A percentile compares a stretch with the other conserved stretches of the same genome.
These are phyloP conservation scores for Eolophus roseicapilla DNA, from an alignment of 2,113 vertebrate genomes.

Conservation along the genomic window DNA sequence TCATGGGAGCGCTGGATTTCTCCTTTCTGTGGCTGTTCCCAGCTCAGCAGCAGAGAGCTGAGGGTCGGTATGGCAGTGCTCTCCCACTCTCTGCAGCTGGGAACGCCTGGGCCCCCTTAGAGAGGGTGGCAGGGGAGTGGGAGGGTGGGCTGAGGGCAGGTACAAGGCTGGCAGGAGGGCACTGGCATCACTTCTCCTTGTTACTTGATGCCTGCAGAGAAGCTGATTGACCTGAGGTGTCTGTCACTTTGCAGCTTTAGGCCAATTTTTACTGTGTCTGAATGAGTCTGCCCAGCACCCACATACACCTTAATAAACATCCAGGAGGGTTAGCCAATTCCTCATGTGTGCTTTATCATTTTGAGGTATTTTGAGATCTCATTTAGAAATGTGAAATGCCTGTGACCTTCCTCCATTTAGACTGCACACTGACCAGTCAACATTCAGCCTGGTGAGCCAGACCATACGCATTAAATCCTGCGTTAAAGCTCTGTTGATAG, in stretches of 20 bases:
- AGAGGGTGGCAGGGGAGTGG: neutral
- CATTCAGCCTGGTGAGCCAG: neutral
- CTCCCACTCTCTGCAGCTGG: neutral
- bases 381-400: neutral
- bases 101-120: neutral
- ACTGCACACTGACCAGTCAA: neutral
- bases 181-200: neutral
- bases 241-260: neutral
- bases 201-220: neutral
- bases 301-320: neutral
- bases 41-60: fast-evolving
- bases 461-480: neutral
- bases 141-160: neutral
- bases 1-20: neutral
- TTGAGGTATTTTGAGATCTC: neutral
- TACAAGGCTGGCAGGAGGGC: neutral
- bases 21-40: neutral
- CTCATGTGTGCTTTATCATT: neutral
- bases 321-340: neutral
- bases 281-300: neutral
- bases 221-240: neutral
- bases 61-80: fast-evolving
- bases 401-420: neutral
- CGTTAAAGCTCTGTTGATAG: neutral
- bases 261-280: neutral